Base-by-base conservation (phyloP, 92 coral and sea anemone species). In the Desmophyllum pertusum region DNA sequence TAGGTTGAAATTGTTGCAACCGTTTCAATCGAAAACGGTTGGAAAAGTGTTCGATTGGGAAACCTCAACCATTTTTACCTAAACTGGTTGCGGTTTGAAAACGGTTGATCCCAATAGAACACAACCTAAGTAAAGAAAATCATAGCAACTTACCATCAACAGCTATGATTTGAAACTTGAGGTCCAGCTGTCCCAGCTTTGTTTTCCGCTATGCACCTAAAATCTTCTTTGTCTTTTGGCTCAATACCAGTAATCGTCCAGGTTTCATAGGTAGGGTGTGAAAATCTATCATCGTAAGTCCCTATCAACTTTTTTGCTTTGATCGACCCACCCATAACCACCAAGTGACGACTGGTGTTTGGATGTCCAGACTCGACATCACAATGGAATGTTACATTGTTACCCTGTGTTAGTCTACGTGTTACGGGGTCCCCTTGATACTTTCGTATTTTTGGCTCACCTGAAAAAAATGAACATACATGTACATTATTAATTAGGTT, bases 161-260 rank as follows among this genome's bases (percentile, higher is more conserved):
- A 37, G 43, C 5, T 6, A 62, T 81, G 29, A 90, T 80, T 48
- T 77, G 75, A 21, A 87, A 89, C 55, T 21, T 38, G 10, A 86
- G 75, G 3, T 17, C n/a, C 25, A 13, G 39, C 81, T 64, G 38
- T 6, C 4, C 95, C 98, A 77, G 84, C 93, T 33, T 21, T 5
- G 74, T 94, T 94, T 42, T 3, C 18, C 13, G 98, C 94, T 11
- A 81, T 55, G 76, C 94, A 91, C 38, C 86, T 59, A 69, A 75
- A 84, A 25, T 65, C 38, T 1, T 53, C 66, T 43, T 4, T 2
- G n/a, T 84, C 87, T 6, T 10, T 3, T 7, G 4, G 2, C 8
- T 33, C 10, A 21, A 84, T 7, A 45, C 67, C 67, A 43, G 87
- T 84, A n/a, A 84, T 84, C 14, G 45, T 40, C 78, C 78, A 82